These are phyloP conservation scores for Myotis davidii DNA, from an alignment of 2,113 vertebrate genomes.

Conservation along the genomic window DNA sequence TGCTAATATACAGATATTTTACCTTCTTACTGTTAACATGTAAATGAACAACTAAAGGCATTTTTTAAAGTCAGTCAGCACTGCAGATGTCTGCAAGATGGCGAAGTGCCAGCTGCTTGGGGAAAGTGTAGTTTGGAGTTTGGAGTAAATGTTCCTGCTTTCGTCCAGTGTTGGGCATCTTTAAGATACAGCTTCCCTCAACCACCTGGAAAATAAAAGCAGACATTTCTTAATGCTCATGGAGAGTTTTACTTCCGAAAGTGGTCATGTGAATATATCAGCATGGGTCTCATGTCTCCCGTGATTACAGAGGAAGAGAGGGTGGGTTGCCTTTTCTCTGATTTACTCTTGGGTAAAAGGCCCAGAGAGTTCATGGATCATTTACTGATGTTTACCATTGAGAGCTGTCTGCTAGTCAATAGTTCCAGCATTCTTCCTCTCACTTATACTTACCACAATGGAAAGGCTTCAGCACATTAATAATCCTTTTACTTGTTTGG, in stretches of 20 bases:
- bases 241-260: constrained; percentile 10
- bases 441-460: not conserved
- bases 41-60: not conserved
- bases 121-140: not conserved
- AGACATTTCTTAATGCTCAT: not conserved
- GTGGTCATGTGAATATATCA: not conserved
- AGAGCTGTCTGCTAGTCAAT: not conserved
- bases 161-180: not conserved
- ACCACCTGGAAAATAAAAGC: constrained; percentile 1
- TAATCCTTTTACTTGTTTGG: not conserved
- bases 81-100: not conserved
- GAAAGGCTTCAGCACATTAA: not conserved
- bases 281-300: not conserved
- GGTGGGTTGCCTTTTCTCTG: not conserved
- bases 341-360: not conserved
- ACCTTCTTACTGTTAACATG: not conserved
- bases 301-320: not conserved
- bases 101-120: not conserved
- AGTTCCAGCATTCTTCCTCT: not conserved
- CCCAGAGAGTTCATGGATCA: not conserved
- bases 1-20: constrained; percentile 41
- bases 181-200: not conserved
- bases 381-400: not conserved
- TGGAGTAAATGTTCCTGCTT: not conserved
- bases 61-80: constrained; percentile 38